Base-by-base conservation (phyloP, 1,140 invertebrate species). In the Drosophila micromelanica region DNA sequence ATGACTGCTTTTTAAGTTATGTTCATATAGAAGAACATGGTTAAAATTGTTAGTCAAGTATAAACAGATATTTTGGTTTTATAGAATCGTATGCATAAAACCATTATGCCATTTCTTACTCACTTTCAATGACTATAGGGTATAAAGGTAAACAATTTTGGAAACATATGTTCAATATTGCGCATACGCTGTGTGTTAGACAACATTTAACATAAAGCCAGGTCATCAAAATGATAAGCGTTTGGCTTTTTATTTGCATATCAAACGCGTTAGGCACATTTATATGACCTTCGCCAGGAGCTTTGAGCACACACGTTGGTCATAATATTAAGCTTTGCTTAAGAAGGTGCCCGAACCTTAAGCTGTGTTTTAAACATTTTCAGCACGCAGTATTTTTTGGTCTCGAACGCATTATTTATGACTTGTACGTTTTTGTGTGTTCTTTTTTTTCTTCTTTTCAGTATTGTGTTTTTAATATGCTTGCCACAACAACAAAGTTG, bases 321-420 rank as follows among this genome's bases (percentile, higher is more conserved):
- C 61, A 46, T 60, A 68, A 79, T 69, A 62, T 85, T 79, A 48
- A 68, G 63, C 70, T 52, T 38, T 60, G 68, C 35, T 73, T 67
- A 57, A 65, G 62, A 57, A 45, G 65, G 54, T 30, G 15, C 27
- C 11, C 32, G 17, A 43, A 79, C 76, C 80, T 70, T 76, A 15
- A 77, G 69, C 63, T 65, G 60, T 64, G 71, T 82, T 82, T 42
- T 38, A 75, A 84, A 68, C 62, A 82, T 82, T 73, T 81, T 82
- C 62, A 49, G 73, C 79, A 81, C 75, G 79, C 74, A 76, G 49
- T 64, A 75, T 63, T 59, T 62, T 59, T 56, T 75, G 56, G 56
- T 64, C 65, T 79, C 76, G 80, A 84, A 85, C 80, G 45, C 80
- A 80, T 80, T 84, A 84, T 84, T 84, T 84, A 84, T 84, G 76